Base-by-base conservation (phyloP, 2,888 invertebrate species). In the Papilio demoleus region DNA sequence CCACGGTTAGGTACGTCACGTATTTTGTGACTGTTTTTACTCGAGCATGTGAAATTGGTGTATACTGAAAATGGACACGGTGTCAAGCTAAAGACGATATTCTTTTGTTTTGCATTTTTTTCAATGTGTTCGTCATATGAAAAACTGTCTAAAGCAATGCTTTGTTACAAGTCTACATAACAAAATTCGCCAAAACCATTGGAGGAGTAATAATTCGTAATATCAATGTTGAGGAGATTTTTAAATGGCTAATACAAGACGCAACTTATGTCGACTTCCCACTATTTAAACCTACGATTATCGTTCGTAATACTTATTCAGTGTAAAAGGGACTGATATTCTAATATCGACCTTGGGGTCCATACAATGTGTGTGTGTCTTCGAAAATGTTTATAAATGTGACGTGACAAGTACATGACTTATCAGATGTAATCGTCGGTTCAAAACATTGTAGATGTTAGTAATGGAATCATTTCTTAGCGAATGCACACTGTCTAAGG, bases 1-100 rank as follows among this genome's bases (percentile, higher is more conserved):
- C 45, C 67, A 68, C 58, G 59, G 59, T 50, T 58, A 47, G 27
- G 12, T 14, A 38, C 63, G 59, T 38, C 60, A 50, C 38, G 31
- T 60, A 5, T 31, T 19, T 42, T 36, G 24, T 9, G 14, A 17
- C 19, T 45, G 31, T 42, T n/a, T 24, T 27, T 53, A 27, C 12
- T 38, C 19, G 40, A 42, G 42, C 65, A 59, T 59, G 59, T 45
- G 17, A 22, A 66, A 66, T 66, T 22, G 31, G 9, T 19, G 45
- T 60, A 4, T 22, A 47, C 31, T 22, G n/a, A 31, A 34, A 58
- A 58, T 11, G 31, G 47, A 22, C 40, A 38, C 27, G 27, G 53
- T 38, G n/a, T 12, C 38, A n/a, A 38, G 27, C 6, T 63, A 47
- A 9, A 22, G 34, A 42, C 63, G 63, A 50, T 34, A 5, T n/a